Conservation (phyloP, 2,797 vertebrate genomes). For the Simalia tracyae region DNA sequence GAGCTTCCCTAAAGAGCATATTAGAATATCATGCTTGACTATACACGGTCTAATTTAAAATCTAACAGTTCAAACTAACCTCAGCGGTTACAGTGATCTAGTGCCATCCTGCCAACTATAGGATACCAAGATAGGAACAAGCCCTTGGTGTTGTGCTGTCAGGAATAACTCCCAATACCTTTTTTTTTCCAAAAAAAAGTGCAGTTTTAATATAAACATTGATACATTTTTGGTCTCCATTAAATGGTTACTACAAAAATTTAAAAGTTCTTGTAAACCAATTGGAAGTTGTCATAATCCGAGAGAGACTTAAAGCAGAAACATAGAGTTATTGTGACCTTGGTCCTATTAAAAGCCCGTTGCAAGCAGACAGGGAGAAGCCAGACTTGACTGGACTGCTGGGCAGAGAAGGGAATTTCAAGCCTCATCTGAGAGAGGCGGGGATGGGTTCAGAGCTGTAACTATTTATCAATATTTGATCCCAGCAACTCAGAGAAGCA, state of each 20-base stretch:
- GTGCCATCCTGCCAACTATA: neutral
- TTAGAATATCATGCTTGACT: neutral
- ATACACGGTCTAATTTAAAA: neutral
- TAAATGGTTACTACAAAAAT: slow-evolving; percentile 61
- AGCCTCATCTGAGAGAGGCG: neutral
- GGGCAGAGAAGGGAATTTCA: neutral
- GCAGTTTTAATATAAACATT: slow-evolving; percentile 67
- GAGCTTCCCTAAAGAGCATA: neutral
- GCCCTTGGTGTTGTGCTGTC: neutral
- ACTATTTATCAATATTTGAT: neutral
- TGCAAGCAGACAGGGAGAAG: neutral
- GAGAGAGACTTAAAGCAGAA: neutral
- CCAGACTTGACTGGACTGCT: neutral
- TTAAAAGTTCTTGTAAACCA: neutral
- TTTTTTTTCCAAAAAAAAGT: slow-evolving; percentile 48
- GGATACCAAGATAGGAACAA: neutral
- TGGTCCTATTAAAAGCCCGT: neutral
- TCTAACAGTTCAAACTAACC: neutral
- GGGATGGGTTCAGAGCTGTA: neutral
- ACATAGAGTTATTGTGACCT: neutral
- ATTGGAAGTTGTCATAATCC: neutral
- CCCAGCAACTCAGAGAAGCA: neutral
- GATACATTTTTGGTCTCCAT: slow-evolving; percentile 67
- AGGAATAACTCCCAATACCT: neutral
- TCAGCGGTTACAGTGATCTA: neutral